Percentiles rank a stretch among this genome's conserved stretches.
Conservation (phyloP, 2,113 vertebrate species). For the Tringa solitaria region DNA sequence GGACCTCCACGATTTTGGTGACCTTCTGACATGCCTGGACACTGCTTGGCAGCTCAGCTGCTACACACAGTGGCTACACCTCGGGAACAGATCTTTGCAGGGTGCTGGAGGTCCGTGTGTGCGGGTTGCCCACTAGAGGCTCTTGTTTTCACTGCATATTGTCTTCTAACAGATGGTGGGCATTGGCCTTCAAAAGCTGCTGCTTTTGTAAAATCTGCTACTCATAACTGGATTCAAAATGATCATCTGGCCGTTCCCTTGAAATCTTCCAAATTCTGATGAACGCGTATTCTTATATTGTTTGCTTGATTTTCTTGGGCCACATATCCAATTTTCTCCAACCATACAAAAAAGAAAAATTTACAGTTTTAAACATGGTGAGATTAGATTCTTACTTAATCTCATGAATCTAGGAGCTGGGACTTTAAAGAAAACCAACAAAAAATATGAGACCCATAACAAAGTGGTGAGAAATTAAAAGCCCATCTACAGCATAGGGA, state of each 20-base stretch:
- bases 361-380: accelerated
- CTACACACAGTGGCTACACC: neutral
- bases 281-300: neutral
- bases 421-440: neutral
- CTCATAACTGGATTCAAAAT: neutral
- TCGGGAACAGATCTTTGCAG: accelerated
- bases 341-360: neutral
- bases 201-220: neutral
- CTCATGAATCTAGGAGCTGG: neutral
- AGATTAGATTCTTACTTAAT: neutral
- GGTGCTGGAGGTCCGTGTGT: neutral
- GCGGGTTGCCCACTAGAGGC: neutral
- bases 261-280: neutral
- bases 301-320: neutral
- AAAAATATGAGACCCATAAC: neutral
- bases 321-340: neutral
- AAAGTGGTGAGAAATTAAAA: neutral
- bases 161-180: neutral
- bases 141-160: neutral
- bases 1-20: neutral
- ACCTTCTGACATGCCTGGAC: neutral
- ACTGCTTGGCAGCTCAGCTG: neutral
- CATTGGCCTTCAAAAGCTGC: neutral
- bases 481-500: neutral
- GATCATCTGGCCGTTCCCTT: accelerated